Evolutionary conservation across 1,140 invertebrate genomes (phyloP).

Genomic region (Drosophila albomicans): DNA sequence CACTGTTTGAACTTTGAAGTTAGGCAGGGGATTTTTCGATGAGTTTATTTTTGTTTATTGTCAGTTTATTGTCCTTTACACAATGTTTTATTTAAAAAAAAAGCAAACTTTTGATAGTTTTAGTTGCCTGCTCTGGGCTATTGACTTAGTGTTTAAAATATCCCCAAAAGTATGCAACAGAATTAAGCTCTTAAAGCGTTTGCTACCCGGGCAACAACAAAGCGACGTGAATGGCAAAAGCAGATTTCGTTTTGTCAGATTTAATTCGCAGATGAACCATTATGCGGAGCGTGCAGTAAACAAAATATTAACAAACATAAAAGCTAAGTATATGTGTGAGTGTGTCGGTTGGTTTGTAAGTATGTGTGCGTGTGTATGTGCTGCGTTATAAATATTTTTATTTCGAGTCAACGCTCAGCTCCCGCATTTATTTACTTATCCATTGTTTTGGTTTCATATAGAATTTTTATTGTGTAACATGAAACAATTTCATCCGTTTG

Average conservation of each 20-base stretch:
- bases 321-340: constrained; percentile 12
- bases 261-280: constrained; percentile 16
- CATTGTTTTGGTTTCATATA: constrained; percentile 62
- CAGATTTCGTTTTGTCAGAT: constrained; percentile 20
- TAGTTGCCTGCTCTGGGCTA: too few species aligned
- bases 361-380: background rate
- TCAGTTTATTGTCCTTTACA: too few species aligned
- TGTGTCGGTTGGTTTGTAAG: constrained; percentile 9
- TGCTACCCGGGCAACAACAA: background rate
- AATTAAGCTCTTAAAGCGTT: constrained; percentile 10
- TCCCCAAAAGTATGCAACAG: background rate
- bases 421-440: constrained; percentile 60
- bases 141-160: background rate
- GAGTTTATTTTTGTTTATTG: too few species aligned
- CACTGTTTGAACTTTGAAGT: too few species aligned
- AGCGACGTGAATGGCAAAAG: background rate
- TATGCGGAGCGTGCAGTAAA: constrained; percentile 26
- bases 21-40: too few species aligned
- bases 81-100: too few species aligned
- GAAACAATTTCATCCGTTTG: constrained; percentile 64
- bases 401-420: constrained; percentile 58
- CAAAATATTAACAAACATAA: constrained; percentile 44
- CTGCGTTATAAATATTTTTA: constrained; percentile 52
- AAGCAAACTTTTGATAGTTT: too few species aligned
- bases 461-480: constrained; percentile 64